Conservation (phyloP, 2,888 invertebrate genomes). For the Leptinotarsa rubiginosa region DNA sequence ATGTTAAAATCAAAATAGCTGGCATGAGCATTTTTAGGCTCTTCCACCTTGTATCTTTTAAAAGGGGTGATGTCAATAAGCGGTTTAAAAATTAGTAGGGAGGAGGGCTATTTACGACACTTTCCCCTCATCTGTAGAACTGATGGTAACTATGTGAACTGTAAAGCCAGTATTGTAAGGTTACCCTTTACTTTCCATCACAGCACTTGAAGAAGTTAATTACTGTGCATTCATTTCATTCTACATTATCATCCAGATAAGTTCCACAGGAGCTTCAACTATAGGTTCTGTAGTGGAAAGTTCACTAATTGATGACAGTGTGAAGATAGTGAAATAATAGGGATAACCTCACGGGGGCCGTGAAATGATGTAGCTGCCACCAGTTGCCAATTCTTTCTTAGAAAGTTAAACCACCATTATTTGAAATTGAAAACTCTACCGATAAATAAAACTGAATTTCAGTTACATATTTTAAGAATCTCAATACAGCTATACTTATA, state of each 20-base stretch:
- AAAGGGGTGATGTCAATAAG: not conserved
- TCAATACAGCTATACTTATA: not conserved
- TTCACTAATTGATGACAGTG: not conserved
- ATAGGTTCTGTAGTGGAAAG: not conserved
- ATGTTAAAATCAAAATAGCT: not conserved
- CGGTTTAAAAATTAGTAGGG: not conserved
- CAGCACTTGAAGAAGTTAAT: not conserved
- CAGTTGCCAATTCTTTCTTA: not conserved
- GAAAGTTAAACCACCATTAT: not conserved
- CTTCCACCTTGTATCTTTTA: not conserved
- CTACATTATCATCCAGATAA: not conserved
- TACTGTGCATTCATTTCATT: not conserved
- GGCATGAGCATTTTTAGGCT: not conserved
- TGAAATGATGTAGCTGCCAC: not conserved
- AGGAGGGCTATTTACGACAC: not conserved
- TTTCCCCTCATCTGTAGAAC: not conserved
- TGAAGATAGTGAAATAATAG: not conserved
- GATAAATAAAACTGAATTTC: not conserved
- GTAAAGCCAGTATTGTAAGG: not conserved
- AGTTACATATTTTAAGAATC: not conserved
- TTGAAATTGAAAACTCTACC: not conserved
- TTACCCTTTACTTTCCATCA: not conserved
- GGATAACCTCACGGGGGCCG: not conserved
- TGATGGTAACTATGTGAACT: not conserved
- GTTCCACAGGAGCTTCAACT: not conserved